Percentiles rank a stretch among this genome's conserved stretches.
These are phyloP conservation scores for Archilochus colubris DNA, from an alignment of 2,113 vertebrate genomes.

Conservation along the genomic window DNA sequence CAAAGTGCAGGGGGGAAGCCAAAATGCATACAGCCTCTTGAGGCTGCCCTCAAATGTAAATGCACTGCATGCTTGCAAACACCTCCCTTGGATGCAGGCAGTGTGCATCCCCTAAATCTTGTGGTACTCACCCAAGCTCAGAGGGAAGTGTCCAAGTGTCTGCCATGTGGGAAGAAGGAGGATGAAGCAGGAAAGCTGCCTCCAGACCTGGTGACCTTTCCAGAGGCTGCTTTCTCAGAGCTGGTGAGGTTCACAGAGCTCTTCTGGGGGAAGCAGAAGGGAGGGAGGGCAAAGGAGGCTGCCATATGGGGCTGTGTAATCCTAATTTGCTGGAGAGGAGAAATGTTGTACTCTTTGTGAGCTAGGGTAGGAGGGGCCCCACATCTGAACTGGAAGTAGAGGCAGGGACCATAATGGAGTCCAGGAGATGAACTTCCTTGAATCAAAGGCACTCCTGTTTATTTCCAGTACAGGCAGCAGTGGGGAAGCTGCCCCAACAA, in stretches of 20 bases:
- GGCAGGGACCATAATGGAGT: constrained; percentile 39
- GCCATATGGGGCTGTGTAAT: constrained; percentile 24
- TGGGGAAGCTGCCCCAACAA: constrained; percentile 47
- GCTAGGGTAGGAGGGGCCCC: background rate
- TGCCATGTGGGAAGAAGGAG: background rate
- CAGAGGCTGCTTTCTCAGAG: background rate
- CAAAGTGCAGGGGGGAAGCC: background rate
- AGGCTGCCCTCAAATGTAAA: background rate
- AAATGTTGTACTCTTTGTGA: background rate
- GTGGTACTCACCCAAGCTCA: background rate
- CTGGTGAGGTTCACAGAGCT: background rate
- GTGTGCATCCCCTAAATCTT: background rate
- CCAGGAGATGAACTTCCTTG: constrained; percentile 55
- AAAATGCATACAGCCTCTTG: background rate
- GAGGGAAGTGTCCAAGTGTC: background rate
- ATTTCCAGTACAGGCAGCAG: constrained; percentile 57
- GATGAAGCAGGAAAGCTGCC: background rate
- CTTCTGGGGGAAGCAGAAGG: background rate
- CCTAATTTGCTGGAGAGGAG: background rate
- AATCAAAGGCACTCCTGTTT: constrained; percentile 59
- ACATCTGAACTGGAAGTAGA: background rate
- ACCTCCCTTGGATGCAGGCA: background rate
- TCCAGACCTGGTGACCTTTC: background rate
- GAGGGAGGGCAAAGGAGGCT: background rate
- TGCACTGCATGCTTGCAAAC: background rate